phyloP scores from a whole-genome alignment of 2,797 vertebrate genomes.

The Rousettus madagascariensis region DNA sequence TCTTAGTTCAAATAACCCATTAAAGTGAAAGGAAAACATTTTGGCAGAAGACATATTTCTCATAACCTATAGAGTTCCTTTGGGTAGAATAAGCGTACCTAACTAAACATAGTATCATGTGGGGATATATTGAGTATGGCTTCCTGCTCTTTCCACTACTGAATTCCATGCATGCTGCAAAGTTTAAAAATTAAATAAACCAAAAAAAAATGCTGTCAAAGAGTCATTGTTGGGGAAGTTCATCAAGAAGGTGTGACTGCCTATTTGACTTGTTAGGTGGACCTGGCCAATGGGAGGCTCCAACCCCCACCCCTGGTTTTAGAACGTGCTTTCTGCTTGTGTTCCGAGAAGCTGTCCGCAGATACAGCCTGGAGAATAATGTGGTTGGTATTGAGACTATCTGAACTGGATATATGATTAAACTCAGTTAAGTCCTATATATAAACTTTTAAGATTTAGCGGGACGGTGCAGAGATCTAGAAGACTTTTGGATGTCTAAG shows the following conservation, averaged over 20 bases:
- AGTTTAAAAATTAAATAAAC: neutral
- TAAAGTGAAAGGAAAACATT: slow-evolving; percentile 40
- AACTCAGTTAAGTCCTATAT: neutral
- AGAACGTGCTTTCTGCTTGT: neutral
- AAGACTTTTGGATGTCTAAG: neutral
- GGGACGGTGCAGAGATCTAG: neutral
- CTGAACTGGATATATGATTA: neutral
- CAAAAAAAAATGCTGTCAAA: neutral
- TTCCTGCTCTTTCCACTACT: neutral
- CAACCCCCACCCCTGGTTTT: neutral
- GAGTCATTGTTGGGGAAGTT: neutral
- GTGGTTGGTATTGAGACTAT: neutral
- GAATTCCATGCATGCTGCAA: neutral
- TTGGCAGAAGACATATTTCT: slow-evolving; percentile 17
- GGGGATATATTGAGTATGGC: rapidly evolving
- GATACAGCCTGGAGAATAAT: neutral
- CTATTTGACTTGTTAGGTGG: neutral
- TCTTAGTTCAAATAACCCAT: neutral
- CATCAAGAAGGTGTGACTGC: neutral
- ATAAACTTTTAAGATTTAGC: neutral
- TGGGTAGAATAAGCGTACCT: neutral
- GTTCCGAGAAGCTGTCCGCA: neutral
- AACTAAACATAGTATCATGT: too few species aligned
- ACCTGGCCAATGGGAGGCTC: neutral
- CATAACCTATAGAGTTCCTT: neutral